A percentile compares a stretch with the other conserved stretches of the same genome.
phyloP scores from a whole-genome alignment of 53 echinoderm and acorn worm genomes.

The Pentamera pediparva region DNA sequence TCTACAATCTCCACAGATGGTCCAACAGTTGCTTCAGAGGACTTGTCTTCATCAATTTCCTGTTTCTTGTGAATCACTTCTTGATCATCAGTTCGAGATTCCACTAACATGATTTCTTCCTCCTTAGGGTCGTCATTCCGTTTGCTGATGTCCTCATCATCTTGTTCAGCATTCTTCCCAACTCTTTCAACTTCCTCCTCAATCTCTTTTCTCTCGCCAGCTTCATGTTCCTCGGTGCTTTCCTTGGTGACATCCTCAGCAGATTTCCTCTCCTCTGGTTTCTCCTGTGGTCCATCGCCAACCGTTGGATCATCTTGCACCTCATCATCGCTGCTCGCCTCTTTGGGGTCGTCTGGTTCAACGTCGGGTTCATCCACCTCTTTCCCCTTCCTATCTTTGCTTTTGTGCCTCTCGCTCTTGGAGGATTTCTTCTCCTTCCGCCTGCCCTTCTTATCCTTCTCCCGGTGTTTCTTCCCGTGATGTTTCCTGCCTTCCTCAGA shows the following conservation, averaged over 20 bases:
- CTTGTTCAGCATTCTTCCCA: background rate
- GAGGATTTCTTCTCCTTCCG: background rate
- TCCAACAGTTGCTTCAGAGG: too few species aligned
- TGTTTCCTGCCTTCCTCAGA: conserved; percentile 23
- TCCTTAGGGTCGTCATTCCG: background rate
- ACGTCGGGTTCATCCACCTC: background rate
- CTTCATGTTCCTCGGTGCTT: too few species aligned
- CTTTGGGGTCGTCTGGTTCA: background rate
- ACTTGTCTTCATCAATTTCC: too few species aligned
- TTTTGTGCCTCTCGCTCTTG: too few species aligned
- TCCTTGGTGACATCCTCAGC: background rate
- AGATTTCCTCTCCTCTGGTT: background rate
- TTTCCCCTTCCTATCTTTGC: background rate
- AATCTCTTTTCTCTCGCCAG: too few species aligned
- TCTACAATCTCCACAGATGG: background rate
- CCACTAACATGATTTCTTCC: background rate
- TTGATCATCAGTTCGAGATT: background rate
- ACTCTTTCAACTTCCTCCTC: background rate
- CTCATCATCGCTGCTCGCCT: conserved; percentile 15
- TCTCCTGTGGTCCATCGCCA: background rate
- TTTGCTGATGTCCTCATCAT: background rate
- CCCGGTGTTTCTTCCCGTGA: background rate
- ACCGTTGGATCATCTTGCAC: background rate
- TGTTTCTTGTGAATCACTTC: too few species aligned
- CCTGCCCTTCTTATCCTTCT: background rate